Base-by-base conservation (phyloP, 1,140 invertebrate species). In the Drosophila albomicans region DNA sequence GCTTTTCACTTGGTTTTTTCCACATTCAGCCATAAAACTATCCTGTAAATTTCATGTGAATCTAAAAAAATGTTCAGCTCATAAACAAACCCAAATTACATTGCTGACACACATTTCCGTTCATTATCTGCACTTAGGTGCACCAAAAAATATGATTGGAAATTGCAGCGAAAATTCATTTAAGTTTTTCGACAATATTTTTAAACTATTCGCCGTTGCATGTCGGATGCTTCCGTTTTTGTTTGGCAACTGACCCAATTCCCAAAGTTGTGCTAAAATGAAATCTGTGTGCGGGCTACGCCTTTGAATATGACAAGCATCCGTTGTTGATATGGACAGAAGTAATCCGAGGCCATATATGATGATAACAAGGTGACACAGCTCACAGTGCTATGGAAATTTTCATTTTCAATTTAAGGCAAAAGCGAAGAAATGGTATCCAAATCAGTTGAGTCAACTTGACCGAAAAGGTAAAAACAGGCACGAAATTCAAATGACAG, bases 271-370 rank as follows among this genome's bases (percentile, higher is more conserved):
- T 43, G 16, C 20, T 16, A 41, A 13, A 49, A 35, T 63, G 10
- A 59, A 78, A 59, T 65, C 62, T 69, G 71, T 81, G 82, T 75
- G 82, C 79, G 79, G 78, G 75, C 72, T 41, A 20, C 56, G 62
- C 71, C 58, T 71, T 52, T 75, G 59, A 57, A 87, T 84, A 80
- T 84, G 84, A 87, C 73, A 87, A 78, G 78, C 63, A 86, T 76
- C 77, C 51, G 49, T 78, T 67, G 49, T 78, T 69, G 70, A 78
- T 81, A 86, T 75, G 75, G 78, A 41, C 41, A 13, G n/a, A 48
- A 68, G 54, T 35, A 45, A 77, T 82, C 41, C 62, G 49, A 48
- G 13, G 61, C 80, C 79, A 76, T 87, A 87, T 87, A 82, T 61
- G 84, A 57, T 46, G 15, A 25, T 25, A 25, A 62, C 32, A 67